A percentile compares a stretch with the other conserved stretches of the same genome.
phyloP scores from a whole-genome alignment of 2,113 vertebrate genomes.

The Gadus macrocephalus region DNA sequence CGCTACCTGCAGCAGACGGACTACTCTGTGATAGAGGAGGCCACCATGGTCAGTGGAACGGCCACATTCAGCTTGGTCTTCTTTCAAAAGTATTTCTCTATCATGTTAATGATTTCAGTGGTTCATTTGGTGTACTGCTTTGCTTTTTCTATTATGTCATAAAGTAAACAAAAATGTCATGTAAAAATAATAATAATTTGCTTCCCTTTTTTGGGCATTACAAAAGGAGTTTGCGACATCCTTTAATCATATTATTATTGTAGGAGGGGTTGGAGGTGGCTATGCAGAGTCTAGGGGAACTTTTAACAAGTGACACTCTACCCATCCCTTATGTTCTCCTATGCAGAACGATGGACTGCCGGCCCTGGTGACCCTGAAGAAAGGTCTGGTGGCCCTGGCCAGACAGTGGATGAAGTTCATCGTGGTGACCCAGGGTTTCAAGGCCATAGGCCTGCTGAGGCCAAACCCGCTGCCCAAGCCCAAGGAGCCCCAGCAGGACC shows the following conservation, averaged over 20 bases:
- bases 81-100: neutral
- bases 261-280: too few relatives aligned
- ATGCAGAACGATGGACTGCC: constrained; percentile 91
- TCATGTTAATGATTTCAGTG: too few relatives aligned
- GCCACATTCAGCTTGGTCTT: neutral
- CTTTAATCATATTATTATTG: neutral
- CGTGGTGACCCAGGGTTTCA: constrained; percentile 95
- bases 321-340: neutral
- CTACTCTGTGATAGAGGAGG: constrained; percentile 92
- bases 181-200: too few relatives aligned
- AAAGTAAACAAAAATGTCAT: too few relatives aligned
- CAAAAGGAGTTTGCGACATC: too few relatives aligned
- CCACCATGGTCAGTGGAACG: constrained; percentile 83
- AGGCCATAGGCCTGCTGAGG: constrained; percentile 87
- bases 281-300: too few relatives aligned
- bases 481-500: constrained; percentile 62
- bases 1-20: constrained; percentile 95
- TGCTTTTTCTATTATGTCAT: too few relatives aligned
- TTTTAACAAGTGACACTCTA: neutral
- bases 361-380: constrained; percentile 94
- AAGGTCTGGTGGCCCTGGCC: constrained; percentile 92
- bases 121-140: too few relatives aligned
- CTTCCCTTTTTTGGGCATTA: too few relatives aligned
- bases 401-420: constrained; percentile 99
- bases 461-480: constrained; percentile 82